Base-by-base conservation (phyloP, 2,888 invertebrate species). In the Stenolophus ochropezus region DNA sequence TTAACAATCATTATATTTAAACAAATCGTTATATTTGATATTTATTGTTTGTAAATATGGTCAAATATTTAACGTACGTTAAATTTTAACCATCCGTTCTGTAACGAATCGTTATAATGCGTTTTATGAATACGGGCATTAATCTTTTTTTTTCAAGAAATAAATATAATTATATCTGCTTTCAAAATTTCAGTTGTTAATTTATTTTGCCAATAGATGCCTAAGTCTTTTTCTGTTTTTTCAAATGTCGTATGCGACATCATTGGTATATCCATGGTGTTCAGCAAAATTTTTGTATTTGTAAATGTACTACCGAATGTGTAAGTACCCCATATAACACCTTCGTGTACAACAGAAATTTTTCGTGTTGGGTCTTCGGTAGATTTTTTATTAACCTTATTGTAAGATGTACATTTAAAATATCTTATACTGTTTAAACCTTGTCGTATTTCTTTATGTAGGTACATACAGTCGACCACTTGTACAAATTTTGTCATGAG, bases 161-260 rank as follows among this genome's bases (percentile, higher is more conserved):
- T 25, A 61, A 23, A 61, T 61, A 61, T 25, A 25, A 61, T 61
- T 25, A 21, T 61, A 61, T 25, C 61, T 61, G 27, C 61, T 61
- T 61, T 53, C 53, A 53, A 53, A 53, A 53, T 53, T 53, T 53
- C 53, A 4, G 16, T 53, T 53, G 53, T 53, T 18, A 18, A 53
- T 53, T 33, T 33, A 33, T 33, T 8, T 33, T 33, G 33, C 33
- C 33, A 33, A 8, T 33, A 33, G 33, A n/a, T 33, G 4, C 33
- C 33, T 33, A 33, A 33, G 33, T 33, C 33, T 33, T 33, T 33
- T 3, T 33, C 4, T 2, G 1, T 33, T 33, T 3, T 33, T 33
- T 33, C 4, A 3, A 1, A 33, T 33, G 33, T 33, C 33, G 53
- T 53, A 53, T 53, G 18, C 53, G 53, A 53, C 53, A 53, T 53